Percentiles rank a stretch among this genome's conserved stretches.
Conservation (phyloP, 2,888 invertebrate species). For the Metellina segmentata region DNA sequence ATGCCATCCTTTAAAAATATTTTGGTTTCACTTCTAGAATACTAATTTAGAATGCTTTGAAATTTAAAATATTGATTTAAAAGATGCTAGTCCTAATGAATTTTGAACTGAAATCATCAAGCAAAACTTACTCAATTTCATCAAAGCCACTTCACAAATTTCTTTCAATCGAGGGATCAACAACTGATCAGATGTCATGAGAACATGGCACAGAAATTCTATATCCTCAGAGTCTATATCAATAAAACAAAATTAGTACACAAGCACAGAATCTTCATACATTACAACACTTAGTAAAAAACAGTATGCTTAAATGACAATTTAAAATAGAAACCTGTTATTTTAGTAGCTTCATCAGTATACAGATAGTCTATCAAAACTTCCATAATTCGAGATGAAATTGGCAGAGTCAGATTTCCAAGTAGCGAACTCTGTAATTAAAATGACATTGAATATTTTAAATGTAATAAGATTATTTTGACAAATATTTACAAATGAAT, state of each 20-base stretch:
- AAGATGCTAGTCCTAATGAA: no score
- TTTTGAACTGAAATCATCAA: no score
- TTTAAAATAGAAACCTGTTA: slow-evolving; percentile 50
- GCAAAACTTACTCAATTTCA: slow-evolving; percentile 82
- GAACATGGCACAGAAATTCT: slow-evolving; percentile 88
- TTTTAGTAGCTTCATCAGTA: slow-evolving; percentile 85
- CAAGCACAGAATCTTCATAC: neutral
- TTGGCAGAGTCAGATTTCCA: slow-evolving; percentile 82
- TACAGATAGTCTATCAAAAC: slow-evolving; percentile 89
- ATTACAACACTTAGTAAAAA: neutral
- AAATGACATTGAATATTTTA: neutral
- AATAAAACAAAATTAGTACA: neutral
- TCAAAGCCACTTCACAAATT: slow-evolving; percentile 86
- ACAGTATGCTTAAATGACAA: neutral
- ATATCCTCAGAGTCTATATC: slow-evolving; percentile 85
- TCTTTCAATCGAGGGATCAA: slow-evolving; percentile 87
- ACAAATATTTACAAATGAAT: neutral
- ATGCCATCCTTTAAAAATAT: no score
- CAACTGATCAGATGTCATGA: slow-evolving; percentile 90
- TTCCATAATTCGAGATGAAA: slow-evolving; percentile 84
- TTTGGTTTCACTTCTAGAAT: no score
- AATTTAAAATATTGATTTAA: no score
- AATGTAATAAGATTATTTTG: no score
- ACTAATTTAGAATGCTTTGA: no score
- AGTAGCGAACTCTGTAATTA: slow-evolving; percentile 41